Base-by-base conservation (phyloP, 2,113 vertebrate species). In the Solea senegalensis region DNA sequence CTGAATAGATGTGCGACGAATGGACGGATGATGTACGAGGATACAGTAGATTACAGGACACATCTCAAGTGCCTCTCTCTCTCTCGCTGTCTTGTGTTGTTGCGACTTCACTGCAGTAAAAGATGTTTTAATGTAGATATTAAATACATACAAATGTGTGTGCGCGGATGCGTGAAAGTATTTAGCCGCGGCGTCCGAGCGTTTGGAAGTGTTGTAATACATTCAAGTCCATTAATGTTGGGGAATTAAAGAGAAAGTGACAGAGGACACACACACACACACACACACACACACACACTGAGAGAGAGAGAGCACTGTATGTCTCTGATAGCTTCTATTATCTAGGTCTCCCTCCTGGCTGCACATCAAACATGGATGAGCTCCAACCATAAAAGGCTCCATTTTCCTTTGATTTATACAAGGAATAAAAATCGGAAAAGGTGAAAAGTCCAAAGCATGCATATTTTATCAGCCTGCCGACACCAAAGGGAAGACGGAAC, bases 311-410 rank as follows among this genome's bases (percentile, higher is more conserved):
- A 45, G n/a, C 56, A 41, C 80, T 73, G 83, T 74, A 76, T 80
- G 72, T 87, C 76, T 90, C 67, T 90, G 88, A 89, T 89, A 86
- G 87, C 81, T 87, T 87, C 84, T 90, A 90, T 90, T 88, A 91
- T 91, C 87, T 90, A 83, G 87, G 88, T 89, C 87, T 89, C 86
- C 90, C 90, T 91, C 87, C 88, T 91, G 88, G 90, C 90, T 90
- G 87, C 86, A 89, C 90, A 91, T 91, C 90, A 90, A 91, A 91
- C 90, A 90, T 91, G 88, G 90, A 91, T 90, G 90, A 91, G 88
- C 88, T 90, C 79, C 84, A 83, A 74, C 86, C 87, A 91, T 91
- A 91, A 89, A 91, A 88, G 85, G 87, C 88, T 89, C 86, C 84
- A 81, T 90, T 91, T 87, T 89, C 86, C 88, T 90, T 89, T 91